phyloP scores from a whole-genome alignment of 1,140 invertebrate species.

The Lethrus apterus region DNA sequence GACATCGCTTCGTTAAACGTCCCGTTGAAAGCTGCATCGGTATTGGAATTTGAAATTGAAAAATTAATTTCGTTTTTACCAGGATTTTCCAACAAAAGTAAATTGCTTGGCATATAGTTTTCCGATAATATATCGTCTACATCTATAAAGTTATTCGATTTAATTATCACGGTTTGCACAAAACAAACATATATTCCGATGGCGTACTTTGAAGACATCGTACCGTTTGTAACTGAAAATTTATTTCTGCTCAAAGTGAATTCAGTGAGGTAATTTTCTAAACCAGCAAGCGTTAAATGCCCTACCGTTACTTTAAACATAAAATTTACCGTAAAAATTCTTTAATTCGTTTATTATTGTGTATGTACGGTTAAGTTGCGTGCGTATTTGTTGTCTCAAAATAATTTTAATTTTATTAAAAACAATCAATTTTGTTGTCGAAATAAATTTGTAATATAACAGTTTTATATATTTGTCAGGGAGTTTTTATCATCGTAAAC shows the following conservation, averaged over 20 bases:
- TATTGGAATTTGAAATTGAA: conserved; percentile 7
- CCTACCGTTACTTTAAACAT: conserved; percentile 7
- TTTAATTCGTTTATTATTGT: too few species aligned
- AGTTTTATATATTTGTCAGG: conserved; percentile 6
- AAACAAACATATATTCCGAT: not conserved
- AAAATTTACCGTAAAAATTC: too few species aligned
- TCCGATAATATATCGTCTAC: conserved; percentile 54
- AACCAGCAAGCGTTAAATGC: conserved; percentile 3
- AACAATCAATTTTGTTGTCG: too few species aligned
- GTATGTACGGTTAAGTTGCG: too few species aligned
- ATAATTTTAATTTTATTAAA: too few species aligned
- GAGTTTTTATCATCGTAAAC: conserved; percentile 10
- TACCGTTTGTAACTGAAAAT: not conserved
- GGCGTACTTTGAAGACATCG: not conserved
- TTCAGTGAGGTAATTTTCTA: conserved; percentile 2
- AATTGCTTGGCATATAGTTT: conserved; percentile 53
- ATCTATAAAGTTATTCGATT: conserved; percentile 36
- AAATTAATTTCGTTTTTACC: conserved; percentile 21
- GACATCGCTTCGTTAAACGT: conserved; percentile 49
- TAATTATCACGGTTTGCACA: not conserved
- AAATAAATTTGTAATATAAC: too few species aligned
- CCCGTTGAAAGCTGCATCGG: conserved; percentile 36
- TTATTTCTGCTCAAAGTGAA: not conserved
- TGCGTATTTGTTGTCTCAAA: too few species aligned
- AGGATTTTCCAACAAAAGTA: conserved; percentile 42